Base-by-base conservation (phyloP, 2,888 invertebrate genomes). In the Sylvicola cinctus region DNA sequence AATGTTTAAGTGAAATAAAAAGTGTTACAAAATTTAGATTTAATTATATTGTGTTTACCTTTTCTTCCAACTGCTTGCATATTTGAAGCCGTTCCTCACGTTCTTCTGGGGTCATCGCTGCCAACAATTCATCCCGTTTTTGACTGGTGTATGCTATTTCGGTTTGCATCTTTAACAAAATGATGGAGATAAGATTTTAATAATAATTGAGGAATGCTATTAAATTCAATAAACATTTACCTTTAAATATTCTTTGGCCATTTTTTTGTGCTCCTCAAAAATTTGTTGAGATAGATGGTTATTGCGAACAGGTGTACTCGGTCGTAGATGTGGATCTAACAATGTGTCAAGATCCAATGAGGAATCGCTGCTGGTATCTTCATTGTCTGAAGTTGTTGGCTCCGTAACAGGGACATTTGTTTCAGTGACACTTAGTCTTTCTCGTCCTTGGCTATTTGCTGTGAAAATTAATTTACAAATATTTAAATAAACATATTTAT, bases 161-260 rank as follows among this genome's bases (percentile, higher is more conserved):
- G 26, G 84, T 83, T 60, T 85, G 83, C 40, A 69, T 65, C 71
- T 71, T 55, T n/a, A n/a, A n/a, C n/a, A n/a, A n/a, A n/a, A n/a
- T n/a, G n/a, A n/a, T n/a, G n/a, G 8, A 58, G 33, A 34, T 33
- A 35, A 31, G 34, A 29, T 14, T 32, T 38, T 33, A 39, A 40
- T 30, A 38, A 36, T 16, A 27, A 31, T n/a, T n/a, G n/a, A n/a
- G n/a, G n/a, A n/a, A n/a, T n/a, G n/a, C n/a, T 5, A 25, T 25
- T 33, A 16, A 12, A 32, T 15, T 15, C 4, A 16, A 25, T 32
- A 25, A 32, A 3, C 8, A 16, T 33, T 42, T 44, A 84, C 79
- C 58, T 77, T 78, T 37, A 88, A 68, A 60, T 84, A 88, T 57
- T 90, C 83, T 55, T 84, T 74, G 37, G 85, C 85, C 43, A 88